Percentiles rank a stretch among this genome's conserved stretches.
These are phyloP conservation scores for Drosophila pruinosa DNA, from an alignment of 1,140 invertebrate species.

Conservation along the genomic window DNA sequence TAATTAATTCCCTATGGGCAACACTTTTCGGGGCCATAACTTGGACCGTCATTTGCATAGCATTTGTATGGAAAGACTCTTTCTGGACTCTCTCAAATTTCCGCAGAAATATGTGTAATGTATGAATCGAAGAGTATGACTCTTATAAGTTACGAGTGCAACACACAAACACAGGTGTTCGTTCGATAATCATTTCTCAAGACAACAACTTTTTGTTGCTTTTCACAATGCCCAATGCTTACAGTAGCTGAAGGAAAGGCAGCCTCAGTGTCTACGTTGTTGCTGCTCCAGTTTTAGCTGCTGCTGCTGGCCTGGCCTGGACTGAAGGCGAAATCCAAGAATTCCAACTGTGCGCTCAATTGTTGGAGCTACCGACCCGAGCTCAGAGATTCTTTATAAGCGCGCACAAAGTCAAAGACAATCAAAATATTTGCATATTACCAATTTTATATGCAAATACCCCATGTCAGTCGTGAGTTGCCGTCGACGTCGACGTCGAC, in stretches of 20 bases:
- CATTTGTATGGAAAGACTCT: conserved; percentile 37
- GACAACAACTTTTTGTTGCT: conserved; percentile 37
- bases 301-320: conserved; percentile 13
- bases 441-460: conserved; percentile 81
- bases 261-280: conserved; percentile 15
- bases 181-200: conserved; percentile 74
- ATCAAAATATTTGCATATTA: conserved; percentile 82
- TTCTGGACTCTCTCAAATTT: conserved; percentile 2
- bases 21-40: conserved; percentile 55
- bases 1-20: conserved; percentile 79
- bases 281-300: conserved; percentile 68
- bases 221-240: conserved; percentile 12
- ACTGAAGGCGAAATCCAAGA: conserved; percentile 60
- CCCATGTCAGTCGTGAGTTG: conserved; percentile 74
- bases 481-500: conserved; percentile 35
- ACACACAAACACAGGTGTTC: conserved; percentile 66
- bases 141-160: conserved; percentile 10
- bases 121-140: background rate
- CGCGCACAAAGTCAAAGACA: conserved; percentile 81
- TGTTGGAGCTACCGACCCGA: conserved; percentile 53
- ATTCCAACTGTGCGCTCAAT: conserved; percentile 76
- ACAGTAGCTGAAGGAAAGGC: conserved; percentile 5
- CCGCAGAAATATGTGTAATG: conserved; percentile 13
- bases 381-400: conserved; percentile 80
- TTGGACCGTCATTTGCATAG: conserved; percentile 57